Conservation (phyloP, 1,140 invertebrate species). For the Hyphantria cunea region DNA sequence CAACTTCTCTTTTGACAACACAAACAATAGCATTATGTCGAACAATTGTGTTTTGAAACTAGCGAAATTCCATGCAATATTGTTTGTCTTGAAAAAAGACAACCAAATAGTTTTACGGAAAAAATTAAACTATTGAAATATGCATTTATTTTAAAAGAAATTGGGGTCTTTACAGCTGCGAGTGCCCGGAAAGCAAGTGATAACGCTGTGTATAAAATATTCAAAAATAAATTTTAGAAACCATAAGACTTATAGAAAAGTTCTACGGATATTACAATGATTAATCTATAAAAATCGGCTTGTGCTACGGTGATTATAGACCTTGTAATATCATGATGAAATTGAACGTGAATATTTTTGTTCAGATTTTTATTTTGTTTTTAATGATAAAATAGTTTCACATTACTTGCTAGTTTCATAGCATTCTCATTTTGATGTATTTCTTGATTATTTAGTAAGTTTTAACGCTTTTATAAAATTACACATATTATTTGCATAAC, state of each 20-base stretch:
- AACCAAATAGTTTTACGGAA: conserved; percentile 47
- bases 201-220: conserved; percentile 38
- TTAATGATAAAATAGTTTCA: no score
- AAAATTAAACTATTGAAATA: conserved; percentile 50
- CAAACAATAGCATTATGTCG: no score
- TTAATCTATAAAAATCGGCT: conserved; percentile 22
- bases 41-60: no score
- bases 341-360: conserved; percentile 34
- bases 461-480: no score
- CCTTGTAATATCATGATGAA: conserved; percentile 46
- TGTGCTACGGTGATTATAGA: conserved; percentile 51
- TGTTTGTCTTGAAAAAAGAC: conserved; percentile 49
- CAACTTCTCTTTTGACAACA: no score
- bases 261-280: conserved; percentile 43
- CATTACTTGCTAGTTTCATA: no score
- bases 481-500: no score
- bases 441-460: neutral
- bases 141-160: conserved; percentile 43
- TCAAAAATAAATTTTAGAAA: conserved; percentile 41
- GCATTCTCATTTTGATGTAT: neutral
- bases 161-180: conserved; percentile 41
- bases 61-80: conserved; percentile 58
- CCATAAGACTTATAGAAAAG: conserved; percentile 36
- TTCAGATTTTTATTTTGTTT: neutral
- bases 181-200: conserved; percentile 39